Conservation (phyloP, 2,797 vertebrate genomes). For the Enteromius fasciolatus region DNA sequence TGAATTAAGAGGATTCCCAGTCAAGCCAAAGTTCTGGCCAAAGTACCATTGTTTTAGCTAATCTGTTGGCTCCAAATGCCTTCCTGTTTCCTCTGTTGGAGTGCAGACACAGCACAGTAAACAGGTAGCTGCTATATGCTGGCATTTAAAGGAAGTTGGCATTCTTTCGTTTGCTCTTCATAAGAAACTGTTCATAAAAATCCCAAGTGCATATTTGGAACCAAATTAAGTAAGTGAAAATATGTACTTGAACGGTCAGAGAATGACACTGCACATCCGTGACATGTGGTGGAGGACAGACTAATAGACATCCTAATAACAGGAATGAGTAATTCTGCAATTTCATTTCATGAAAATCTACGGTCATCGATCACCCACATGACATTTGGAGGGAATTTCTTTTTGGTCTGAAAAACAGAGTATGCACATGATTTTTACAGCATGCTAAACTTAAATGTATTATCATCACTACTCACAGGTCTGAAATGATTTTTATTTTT, state of each 20-base stretch:
- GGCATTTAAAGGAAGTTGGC: constrained; percentile 35
- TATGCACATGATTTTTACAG: not conserved
- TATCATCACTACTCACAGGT: not conserved
- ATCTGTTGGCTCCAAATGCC: constrained; percentile 71
- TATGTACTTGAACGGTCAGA: not conserved
- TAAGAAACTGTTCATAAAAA: not conserved
- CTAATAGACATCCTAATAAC: not conserved
- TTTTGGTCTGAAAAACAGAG: not conserved
- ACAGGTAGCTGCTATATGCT: constrained; percentile 54
- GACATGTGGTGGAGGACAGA: constrained; percentile 5
- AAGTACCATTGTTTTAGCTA: constrained; percentile 78
- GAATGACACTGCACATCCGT: not conserved
- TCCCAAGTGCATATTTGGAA: not conserved
- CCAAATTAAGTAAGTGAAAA: not conserved
- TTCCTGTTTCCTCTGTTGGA: constrained; percentile 70
- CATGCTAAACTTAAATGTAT: not conserved
- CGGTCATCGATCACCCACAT: not conserved
- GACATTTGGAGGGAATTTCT: constrained; percentile 26
- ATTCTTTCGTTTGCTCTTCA: not conserved
- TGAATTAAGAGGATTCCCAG: constrained; percentile 82
- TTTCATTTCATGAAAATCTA: not conserved
- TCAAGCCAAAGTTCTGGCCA: constrained; percentile 75
- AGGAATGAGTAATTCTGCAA: constrained; percentile 17
- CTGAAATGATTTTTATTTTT: not conserved
- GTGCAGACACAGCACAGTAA: constrained; percentile 56